Evolutionary conservation across 2,113 vertebrate species (phyloP).

Genomic region (Chlorocebus sabaeus): DNA sequence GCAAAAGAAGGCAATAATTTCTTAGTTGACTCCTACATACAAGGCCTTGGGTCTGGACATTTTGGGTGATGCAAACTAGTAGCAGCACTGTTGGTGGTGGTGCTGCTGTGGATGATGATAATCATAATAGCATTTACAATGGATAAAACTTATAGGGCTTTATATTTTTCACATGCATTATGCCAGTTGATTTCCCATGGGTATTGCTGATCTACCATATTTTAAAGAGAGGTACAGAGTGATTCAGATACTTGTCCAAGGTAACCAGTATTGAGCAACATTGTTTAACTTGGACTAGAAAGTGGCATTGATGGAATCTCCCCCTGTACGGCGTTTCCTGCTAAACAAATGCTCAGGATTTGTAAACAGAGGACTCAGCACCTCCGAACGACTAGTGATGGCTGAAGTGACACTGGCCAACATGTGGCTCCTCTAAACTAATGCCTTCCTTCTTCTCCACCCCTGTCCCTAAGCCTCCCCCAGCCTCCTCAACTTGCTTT

Average conservation of each 20-base stretch:
- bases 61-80: background rate
- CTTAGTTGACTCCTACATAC: constrained; percentile 7
- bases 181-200: background rate
- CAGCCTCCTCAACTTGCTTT: background rate
- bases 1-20: background rate
- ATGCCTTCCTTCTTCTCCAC: background rate
- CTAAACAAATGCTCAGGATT: background rate
- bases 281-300: constrained; percentile 13
- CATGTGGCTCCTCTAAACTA: background rate
- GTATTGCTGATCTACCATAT: background rate
- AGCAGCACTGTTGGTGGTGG: background rate
- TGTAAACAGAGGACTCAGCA: background rate
- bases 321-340: background rate
- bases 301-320: background rate
- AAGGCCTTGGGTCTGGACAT: background rate
- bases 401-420: background rate
- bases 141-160: background rate
- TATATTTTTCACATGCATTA: background rate
- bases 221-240: constrained; percentile 46
- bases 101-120: background rate
- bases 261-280: constrained; percentile 19
- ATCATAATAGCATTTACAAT: background rate
- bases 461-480: background rate
- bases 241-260: background rate
- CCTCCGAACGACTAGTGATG: background rate